Evolutionary conservation across 2,797 vertebrate genomes (phyloP), one percentile per base, ranked within the genome.

Genomic region (Oryzias sinensis): DNA sequence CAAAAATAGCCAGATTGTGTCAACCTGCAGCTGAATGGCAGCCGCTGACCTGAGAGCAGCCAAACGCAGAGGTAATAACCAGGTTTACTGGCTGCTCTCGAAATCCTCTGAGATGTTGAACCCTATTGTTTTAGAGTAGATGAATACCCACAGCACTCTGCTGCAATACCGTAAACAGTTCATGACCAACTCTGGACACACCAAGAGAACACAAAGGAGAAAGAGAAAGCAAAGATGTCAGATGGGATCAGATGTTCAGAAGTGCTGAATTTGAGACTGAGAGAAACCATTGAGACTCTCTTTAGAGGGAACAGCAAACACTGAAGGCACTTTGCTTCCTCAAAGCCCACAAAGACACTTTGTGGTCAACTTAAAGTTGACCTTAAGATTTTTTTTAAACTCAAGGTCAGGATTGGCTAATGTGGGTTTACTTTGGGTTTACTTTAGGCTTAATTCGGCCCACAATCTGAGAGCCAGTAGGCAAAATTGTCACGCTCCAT

Each of bases 51-150:
- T 73, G 60, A n/a, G 75, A 43, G 29, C 67, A 33, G 65, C 51
- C 65, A 68, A 76, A 76, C 76, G 76, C 64, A 42, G 75, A 83
- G 77, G 74, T 74, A 89, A 83, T 87, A 85, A 82, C 79, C 80
- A 61, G 66, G 62, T 43, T 53, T 65, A 53, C 55, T 82, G 68
- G 61, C 33, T 65, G 76, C 70, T 63, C 65, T 74, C 40, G 46
- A 62, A 74, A 69, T 79, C 80, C 29, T n/a, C 49, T 44, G 73
- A 67, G 78, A 67, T 40, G 33, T 9, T 37, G 9, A 46, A 74
- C 68, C 18, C 56, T 62, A 4, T 70, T 18, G 68, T 70, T 75
- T 51, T 69, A 52, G 45, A 67, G 69, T 62, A 82, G 82, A 84
- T 61, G 85, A 82, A 84, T 74, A 85, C 77, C 73, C 66, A 24